Base-by-base conservation (phyloP, 2,888 invertebrate species). In the Falcaria lacertinaria region DNA sequence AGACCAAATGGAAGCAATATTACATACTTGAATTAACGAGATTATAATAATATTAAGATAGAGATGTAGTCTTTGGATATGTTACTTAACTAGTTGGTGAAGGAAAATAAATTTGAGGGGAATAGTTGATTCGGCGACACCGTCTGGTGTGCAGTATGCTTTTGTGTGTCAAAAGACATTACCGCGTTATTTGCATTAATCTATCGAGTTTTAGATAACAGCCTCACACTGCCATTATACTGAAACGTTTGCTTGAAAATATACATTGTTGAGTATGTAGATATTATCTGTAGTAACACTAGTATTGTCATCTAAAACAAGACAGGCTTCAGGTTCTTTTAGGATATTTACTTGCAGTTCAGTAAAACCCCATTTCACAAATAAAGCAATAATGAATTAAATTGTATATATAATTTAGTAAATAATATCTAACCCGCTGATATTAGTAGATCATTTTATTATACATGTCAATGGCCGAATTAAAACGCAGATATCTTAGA, bases 161-260 rank as follows among this genome's bases (percentile, higher is more conserved):
- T 78, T 72, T 75, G 71, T 70, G 69, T 74, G 81, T 79, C 84
- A 83, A 86, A 84, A 84, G 85, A 84, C 82, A 85, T 75, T 69
- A 60, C 64, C 62, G 59, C 63, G 42, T 58, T 59, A 45, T 51
- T 60, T 55, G 44, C 50, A 64, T 48, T 45, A 36, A 34, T 33
- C 44, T 42, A 42, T 35, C 13, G 36, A 42, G 34, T 39, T n/a
- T 42, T 44, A 41, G 33, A 32, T 39, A 35, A 7, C 15, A 41
- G 22, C 15, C 17, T 28, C 19, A 11, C 28, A 28, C 28, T 28
- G 37, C 14, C 37, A 19, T 17, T 19, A 36, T 22, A 36, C n/a
- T 22, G 11, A 15, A 11, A 1, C 11, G 28, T 28, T 28, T 7
- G 22, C 22, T 28, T 28, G 28, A 11, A 11, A 11, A 3, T 19